Conservation (phyloP, 2,888 invertebrate genomes). For the Taenaris catops region DNA sequence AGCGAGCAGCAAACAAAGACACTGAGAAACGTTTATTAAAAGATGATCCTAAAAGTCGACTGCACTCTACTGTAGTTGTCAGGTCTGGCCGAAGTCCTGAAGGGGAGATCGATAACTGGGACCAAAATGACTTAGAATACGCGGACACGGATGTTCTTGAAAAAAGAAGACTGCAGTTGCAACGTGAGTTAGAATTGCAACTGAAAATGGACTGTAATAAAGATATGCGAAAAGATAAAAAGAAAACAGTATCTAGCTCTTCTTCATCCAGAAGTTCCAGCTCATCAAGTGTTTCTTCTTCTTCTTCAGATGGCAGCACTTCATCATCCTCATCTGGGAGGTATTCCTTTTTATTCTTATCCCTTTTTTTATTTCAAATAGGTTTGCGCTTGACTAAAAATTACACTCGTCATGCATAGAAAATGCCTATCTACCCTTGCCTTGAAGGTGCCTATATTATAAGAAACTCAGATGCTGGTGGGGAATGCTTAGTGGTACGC, state of each 20-base stretch:
- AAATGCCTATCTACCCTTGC: too few relatives aligned
- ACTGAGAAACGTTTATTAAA: conserved; percentile 73
- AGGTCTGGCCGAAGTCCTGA: conserved; percentile 80
- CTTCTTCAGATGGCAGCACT: conserved; percentile 83
- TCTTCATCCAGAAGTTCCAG: conserved; percentile 84
- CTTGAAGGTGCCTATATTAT: too few relatives aligned
- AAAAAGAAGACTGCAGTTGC: conserved; percentile 86
- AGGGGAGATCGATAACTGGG: conserved; percentile 86
- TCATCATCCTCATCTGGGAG: conserved; percentile 81
- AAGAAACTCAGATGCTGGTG: too few relatives aligned
- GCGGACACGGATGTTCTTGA: conserved; percentile 90
- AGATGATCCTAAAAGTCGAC: conserved; percentile 83
- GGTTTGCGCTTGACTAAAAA: too few relatives aligned
- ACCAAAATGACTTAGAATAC: conserved; percentile 88
- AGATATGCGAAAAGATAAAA: conserved; percentile 84
- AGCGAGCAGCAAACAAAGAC: conserved; percentile 84
- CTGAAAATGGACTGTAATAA: conserved; percentile 86
- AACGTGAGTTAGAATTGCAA: conserved; percentile 88
- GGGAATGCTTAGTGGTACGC: too few relatives aligned
- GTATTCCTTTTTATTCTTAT: too few relatives aligned
- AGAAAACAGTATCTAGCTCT: conserved; percentile 83
- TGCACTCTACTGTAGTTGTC: conserved; percentile 82
- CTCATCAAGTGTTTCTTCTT: conserved; percentile 82
- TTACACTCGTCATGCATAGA: too few relatives aligned
- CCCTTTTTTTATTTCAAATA: too few relatives aligned